Percentiles rank a stretch among this genome's conserved stretches.
Evolutionary conservation across 2,888 invertebrate species (phyloP).

Genomic region (Diaprepes abbreviatus): DNA sequence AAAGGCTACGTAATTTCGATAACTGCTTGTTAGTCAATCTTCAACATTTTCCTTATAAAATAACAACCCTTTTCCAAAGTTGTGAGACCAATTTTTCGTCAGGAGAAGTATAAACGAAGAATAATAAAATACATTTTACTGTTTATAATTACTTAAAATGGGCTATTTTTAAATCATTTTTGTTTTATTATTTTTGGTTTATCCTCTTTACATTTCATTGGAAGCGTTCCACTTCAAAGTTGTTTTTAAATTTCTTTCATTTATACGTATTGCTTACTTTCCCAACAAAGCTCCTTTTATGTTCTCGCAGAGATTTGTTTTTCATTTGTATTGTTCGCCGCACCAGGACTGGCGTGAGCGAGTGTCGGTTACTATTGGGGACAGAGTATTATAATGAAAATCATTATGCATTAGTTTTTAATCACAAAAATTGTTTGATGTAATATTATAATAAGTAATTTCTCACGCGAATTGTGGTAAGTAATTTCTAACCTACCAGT

Average conservation of each 20-base stretch:
- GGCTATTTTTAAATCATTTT: slow-evolving; percentile 17
- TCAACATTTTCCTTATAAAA: no score
- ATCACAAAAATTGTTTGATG: no score
- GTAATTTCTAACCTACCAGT: no score
- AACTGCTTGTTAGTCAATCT: no score
- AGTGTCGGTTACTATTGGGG: neutral
- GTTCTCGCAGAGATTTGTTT: slow-evolving; percentile 37
- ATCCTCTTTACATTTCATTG: slow-evolving; percentile 23
- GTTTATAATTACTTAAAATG: slow-evolving; percentile 2
- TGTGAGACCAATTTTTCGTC: no score
- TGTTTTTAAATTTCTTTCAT: slow-evolving; percentile 42
- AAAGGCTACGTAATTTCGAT: no score
- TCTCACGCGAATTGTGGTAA: no score
- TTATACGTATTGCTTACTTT: slow-evolving; percentile 42
- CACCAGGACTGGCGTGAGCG: slow-evolving; percentile 16
- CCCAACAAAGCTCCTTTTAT: slow-evolving; percentile 39
- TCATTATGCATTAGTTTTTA: no score
- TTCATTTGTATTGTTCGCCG: slow-evolving; percentile 19
- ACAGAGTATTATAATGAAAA: neutral
- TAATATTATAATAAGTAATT: no score
- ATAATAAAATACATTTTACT: slow-evolving; percentile 7
- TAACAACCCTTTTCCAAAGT: no score
- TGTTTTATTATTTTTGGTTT: slow-evolving; percentile 24
- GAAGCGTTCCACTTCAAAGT: slow-evolving; percentile 19
- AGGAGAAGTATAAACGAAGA: no score